phyloP scores from a whole-genome alignment of 2,113 vertebrate species.

The Entelurus aequoreus region DNA sequence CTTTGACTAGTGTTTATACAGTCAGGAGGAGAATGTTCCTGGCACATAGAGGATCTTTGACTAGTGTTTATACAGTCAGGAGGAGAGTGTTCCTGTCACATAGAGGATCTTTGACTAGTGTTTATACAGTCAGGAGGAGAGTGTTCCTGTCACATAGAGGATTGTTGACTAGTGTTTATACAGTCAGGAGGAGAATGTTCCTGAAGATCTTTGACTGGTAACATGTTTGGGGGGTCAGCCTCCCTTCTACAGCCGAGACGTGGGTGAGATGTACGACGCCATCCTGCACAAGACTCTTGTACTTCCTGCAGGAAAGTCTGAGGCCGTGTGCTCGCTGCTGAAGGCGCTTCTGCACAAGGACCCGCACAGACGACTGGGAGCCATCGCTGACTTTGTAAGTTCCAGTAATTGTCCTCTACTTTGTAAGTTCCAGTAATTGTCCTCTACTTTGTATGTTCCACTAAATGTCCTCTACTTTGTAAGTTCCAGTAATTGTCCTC shows the following conservation, averaged over 20 bases:
- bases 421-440: not conserved
- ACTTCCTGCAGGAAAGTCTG: slow-evolving; percentile 85
- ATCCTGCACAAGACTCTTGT: slow-evolving; percentile 87
- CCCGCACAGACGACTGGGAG: slow-evolving; percentile 83
- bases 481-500: too few species aligned
- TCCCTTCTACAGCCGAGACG: slow-evolving; percentile 90
- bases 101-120: too few species aligned
- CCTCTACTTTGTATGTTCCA: not conserved
- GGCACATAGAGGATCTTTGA: too few species aligned
- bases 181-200: not conserved
- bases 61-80: too few species aligned
- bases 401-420: not conserved
- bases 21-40: too few species aligned
- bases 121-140: too few species aligned
- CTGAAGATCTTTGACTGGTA: too few species aligned
- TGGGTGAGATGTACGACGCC: slow-evolving; percentile 93
- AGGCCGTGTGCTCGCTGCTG: slow-evolving; percentile 83
- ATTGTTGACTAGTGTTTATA: not conserved
- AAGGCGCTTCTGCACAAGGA: slow-evolving; percentile 92
- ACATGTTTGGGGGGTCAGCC: slow-evolving; percentile 67
- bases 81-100: too few species aligned
- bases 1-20: too few species aligned
- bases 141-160: not conserved
- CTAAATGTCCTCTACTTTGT: too few species aligned
- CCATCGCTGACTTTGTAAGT: slow-evolving; percentile 94